Evolutionary conservation across 2,888 invertebrate species (phyloP), one percentile per base, ranked within the genome.

Genomic region (Calliopum simillimum): DNA sequence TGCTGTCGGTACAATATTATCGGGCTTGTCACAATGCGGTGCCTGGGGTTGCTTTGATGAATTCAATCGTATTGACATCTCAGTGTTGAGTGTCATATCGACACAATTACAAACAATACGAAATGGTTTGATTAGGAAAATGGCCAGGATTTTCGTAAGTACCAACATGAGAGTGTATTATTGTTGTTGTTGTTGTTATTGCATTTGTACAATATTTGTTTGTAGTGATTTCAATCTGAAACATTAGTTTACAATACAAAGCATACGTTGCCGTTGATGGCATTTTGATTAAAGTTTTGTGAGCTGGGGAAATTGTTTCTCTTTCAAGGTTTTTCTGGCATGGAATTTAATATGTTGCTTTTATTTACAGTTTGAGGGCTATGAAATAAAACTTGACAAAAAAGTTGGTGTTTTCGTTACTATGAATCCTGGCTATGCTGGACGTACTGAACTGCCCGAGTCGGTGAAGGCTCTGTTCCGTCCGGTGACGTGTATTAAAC

Each of bases 41-140:
- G 96, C 96, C 3, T 97, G 97, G 97, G 97, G 97, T 2, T 97
- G 97, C 84, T 97, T 97, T 82, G 97, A 97, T 78, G 96, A 97
- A 86, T 97, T 97, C 87, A 97, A 97, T 86, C 89, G 96, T 46
- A 97, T 98, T 76, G 96, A 97, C 75, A 92, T 96, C 4, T 96
- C 97, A 0, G 96, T 97, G 59, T 87, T 97, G 21, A 97, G 96
- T 16, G 97, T 97, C 2, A 96, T 98, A 80, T 97, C 97, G 0
- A 93, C 95, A 0, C 97, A 97, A 83, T 87, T 97, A 75, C 96
- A 96, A 84, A 95, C 95, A 14, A 96, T 97, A 72, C 89, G 95
- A 68, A 94, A 92, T 78, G 97, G 94, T 0, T 85, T 97, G 62
- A 88, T 95, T 64, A 90, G 91, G 84, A 93, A 92, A 79, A 86